Evolutionary conservation across 2,113 vertebrate species (phyloP).

Genomic region (Marmota monax): DNA sequence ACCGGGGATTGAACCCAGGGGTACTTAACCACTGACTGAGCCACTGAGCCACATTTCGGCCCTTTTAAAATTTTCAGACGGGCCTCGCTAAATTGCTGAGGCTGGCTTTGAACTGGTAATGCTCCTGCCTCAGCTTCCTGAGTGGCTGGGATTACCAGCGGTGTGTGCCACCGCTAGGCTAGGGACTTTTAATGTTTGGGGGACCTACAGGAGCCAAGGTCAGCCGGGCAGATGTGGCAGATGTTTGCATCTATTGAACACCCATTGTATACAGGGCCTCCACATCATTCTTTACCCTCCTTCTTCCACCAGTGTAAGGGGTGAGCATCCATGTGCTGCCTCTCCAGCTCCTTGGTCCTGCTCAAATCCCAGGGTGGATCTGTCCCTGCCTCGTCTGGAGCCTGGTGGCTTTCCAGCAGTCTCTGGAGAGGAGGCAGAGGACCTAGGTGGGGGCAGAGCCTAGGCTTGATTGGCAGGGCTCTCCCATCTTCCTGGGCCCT

Average conservation of each 20-base stretch:
- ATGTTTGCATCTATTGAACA: background rate
- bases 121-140: no score
- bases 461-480: background rate
- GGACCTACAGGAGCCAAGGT: background rate
- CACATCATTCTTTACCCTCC: background rate
- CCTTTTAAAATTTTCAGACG: no score
- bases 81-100: no score
- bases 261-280: background rate
- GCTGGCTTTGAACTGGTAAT: no score
- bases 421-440: background rate
- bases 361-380: background rate
- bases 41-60: no score
- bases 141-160: no score
- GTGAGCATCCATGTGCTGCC: background rate
- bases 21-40: no score
- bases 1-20: no score
- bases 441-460: background rate
- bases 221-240: background rate
- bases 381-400: accelerated
- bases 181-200: background rate
- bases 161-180: no score
- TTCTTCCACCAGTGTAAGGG: background rate
- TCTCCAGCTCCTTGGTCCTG: no score
- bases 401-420: background rate
- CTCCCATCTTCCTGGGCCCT: background rate